phyloP scores from a whole-genome alignment of 2,113 vertebrate species.

The Coturnix japonica region DNA sequence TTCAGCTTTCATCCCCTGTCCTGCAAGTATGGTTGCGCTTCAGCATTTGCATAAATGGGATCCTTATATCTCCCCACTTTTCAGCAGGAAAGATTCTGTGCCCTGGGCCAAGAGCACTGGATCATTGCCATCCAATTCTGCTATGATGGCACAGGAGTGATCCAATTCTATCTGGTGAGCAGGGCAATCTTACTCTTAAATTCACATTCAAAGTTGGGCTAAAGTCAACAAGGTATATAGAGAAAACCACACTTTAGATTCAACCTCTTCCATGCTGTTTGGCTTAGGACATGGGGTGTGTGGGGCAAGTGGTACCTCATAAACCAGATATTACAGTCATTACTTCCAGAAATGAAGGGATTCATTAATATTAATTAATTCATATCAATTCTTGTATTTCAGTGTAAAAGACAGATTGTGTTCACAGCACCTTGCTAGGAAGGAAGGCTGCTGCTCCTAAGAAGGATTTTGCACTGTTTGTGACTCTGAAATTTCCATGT shows the following conservation, averaged over 20 bases:
- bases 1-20: not conserved
- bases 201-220: not conserved
- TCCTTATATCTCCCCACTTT: not conserved
- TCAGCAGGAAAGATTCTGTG: not conserved
- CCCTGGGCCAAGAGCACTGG: not conserved
- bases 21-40: not conserved
- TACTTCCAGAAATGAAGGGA: not conserved
- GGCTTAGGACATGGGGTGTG: not conserved
- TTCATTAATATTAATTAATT: not conserved
- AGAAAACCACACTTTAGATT: not conserved
- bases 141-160: accelerated
- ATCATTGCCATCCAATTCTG: not conserved
- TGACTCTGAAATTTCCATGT: not conserved
- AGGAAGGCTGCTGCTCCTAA: not conserved
- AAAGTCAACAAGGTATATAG: not conserved
- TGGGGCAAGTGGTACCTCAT: not conserved
- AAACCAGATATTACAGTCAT: not conserved
- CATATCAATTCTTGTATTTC: not conserved
- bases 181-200: not conserved
- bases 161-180: accelerated
- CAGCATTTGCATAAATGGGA: not conserved
- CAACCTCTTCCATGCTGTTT: not conserved
- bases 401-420: not conserved
- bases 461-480: not conserved
- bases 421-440: not conserved